Percentiles rank a stretch among this genome's conserved stretches.
Evolutionary conservation across 2,888 invertebrate species (phyloP).

Genomic region (Balanococcus diminutus): DNA sequence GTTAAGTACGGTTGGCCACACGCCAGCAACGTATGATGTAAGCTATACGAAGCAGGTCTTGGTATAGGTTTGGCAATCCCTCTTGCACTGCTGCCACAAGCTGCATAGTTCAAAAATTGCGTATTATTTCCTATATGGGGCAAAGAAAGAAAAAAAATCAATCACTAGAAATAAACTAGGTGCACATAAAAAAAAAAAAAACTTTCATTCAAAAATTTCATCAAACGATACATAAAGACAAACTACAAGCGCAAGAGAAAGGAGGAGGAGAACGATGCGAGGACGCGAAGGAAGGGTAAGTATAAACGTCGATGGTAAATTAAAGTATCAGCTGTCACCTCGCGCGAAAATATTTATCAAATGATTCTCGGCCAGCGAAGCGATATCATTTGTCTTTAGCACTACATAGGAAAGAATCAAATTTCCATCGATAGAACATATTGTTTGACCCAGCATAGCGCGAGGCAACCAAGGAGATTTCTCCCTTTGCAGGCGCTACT

Average conservation of each 20-base stretch:
- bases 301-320: slow-evolving; percentile 23
- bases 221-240: background rate
- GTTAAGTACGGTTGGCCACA: slow-evolving; percentile 86
- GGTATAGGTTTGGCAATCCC: slow-evolving; percentile 85
- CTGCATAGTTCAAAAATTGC: slow-evolving; percentile 48
- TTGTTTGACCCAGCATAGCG: slow-evolving; percentile 32
- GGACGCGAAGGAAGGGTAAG: too few species aligned
- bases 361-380: background rate
- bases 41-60: slow-evolving; percentile 73
- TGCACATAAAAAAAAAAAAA: too few species aligned
- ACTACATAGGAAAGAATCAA: slow-evolving; percentile 23
- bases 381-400: slow-evolving; percentile 39
- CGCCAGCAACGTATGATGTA: slow-evolving; percentile 75
- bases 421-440: slow-evolving; percentile 46
- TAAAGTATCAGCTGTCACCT: slow-evolving; percentile 40
- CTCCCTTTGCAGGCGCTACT: background rate
- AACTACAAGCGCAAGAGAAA: too few species aligned
- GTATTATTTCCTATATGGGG: slow-evolving; percentile 36
- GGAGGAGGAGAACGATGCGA: too few species aligned
- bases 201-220: too few species aligned
- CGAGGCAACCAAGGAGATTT: background rate
- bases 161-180: background rate
- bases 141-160: background rate
- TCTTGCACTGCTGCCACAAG: slow-evolving; percentile 33
- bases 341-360: slow-evolving; percentile 2